Evolutionary conservation across 2,888 invertebrate species (phyloP).

Genomic region (Notodonta ziczac): DNA sequence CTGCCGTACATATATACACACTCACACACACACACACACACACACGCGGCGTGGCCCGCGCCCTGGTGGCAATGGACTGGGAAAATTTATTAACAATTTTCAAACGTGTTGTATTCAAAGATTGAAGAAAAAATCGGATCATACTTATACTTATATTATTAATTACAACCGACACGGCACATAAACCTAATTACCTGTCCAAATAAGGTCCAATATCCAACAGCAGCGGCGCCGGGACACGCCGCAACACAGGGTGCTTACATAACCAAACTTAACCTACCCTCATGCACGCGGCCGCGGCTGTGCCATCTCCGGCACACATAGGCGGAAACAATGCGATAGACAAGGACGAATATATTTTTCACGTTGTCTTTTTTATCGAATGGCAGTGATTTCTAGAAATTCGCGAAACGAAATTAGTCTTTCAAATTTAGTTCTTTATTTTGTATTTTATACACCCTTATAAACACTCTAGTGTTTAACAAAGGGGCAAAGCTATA

Average conservation of each 20-base stretch:
- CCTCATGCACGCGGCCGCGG: constrained; percentile 57
- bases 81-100: too few relatives aligned
- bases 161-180: neutral
- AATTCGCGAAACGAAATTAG: neutral
- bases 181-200: neutral
- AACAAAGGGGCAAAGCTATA: too few relatives aligned
- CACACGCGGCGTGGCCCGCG: constrained; percentile 21
- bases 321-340: constrained; percentile 51
- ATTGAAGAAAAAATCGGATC: neutral
- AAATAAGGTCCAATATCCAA: neutral
- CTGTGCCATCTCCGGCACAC: constrained; percentile 30
- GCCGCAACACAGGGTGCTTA: constrained; percentile 70
- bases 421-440: too few relatives aligned
- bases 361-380: constrained; percentile 27
- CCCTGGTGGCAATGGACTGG: constrained; percentile 10
- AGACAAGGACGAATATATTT: constrained; percentile 32
- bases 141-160: neutral
- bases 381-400: constrained; percentile 16
- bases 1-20: constrained; percentile 54
- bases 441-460: too few relatives aligned
- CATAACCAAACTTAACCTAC: constrained; percentile 69
- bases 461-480: too few relatives aligned
- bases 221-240: constrained; percentile 7
- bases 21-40: constrained; percentile 40
- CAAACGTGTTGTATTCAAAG: neutral